phyloP scores from a whole-genome alignment of 2,797 vertebrate species.

The Spinibarbus caldwelli region DNA sequence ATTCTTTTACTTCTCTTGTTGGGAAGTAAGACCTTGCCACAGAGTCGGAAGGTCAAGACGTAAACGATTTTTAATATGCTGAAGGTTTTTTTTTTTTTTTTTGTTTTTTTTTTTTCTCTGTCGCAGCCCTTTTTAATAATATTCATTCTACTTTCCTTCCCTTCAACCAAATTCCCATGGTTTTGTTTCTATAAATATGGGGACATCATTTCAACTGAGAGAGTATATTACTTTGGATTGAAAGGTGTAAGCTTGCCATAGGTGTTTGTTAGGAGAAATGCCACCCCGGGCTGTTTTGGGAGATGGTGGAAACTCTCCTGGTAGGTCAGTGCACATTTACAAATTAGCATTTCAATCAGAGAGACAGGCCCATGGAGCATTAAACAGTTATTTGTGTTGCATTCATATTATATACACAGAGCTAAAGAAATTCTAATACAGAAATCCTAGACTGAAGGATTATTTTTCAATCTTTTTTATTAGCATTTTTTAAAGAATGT shows the following conservation, averaged over 20 bases:
- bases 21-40: slow-evolving; percentile 78
- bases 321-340: slow-evolving; percentile 82
- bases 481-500: not conserved
- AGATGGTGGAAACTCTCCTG: slow-evolving; percentile 68
- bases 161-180: slow-evolving; percentile 79
- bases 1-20: too few relatives aligned
- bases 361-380: slow-evolving; percentile 71
- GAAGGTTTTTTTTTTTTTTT: slow-evolving; percentile 72
- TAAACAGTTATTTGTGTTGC: slow-evolving; percentile 75
- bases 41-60: slow-evolving; percentile 79
- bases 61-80: slow-evolving; percentile 80
- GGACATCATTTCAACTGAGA: slow-evolving; percentile 80
- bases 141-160: slow-evolving; percentile 68
- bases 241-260: slow-evolving; percentile 71
- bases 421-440: slow-evolving; percentile 71
- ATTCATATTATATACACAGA: slow-evolving; percentile 65
- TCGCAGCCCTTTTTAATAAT: slow-evolving; percentile 80
- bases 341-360: slow-evolving; percentile 85
- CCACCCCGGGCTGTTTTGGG: slow-evolving; percentile 77
- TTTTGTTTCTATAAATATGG: slow-evolving; percentile 82
- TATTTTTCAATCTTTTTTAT: not conserved
- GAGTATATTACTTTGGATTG: slow-evolving; percentile 83
- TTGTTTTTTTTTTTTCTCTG: too few relatives aligned
- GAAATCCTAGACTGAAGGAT: slow-evolving; percentile 15
- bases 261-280: slow-evolving; percentile 83